Percentiles rank a stretch among this genome's conserved stretches.
phyloP scores from a whole-genome alignment of 1,140 invertebrate species.

The Panagrolaimus sp. region DNA sequence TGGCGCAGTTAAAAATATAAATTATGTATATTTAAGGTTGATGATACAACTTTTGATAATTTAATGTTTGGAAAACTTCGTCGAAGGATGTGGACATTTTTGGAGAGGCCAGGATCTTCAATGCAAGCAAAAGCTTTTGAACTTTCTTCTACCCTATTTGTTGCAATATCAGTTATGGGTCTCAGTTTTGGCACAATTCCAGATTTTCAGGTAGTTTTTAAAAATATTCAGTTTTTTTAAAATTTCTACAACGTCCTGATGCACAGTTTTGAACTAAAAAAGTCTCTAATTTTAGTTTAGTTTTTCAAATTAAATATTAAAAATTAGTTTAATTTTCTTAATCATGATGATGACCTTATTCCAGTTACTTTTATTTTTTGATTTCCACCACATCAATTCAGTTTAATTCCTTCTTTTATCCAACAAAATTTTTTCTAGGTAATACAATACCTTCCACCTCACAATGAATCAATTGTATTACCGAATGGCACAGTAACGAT shows the following conservation, averaged over 20 bases:
- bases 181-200: conserved; percentile 58
- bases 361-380: no score
- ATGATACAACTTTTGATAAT: conserved; percentile 57
- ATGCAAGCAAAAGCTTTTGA: conserved; percentile 58
- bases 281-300: no score
- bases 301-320: no score
- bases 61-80: conserved; percentile 50
- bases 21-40: conserved; percentile 18
- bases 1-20: no score
- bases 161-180: conserved; percentile 57
- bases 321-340: no score
- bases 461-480: conserved; percentile 47
- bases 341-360: no score
- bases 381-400: no score
- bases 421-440: conserved; percentile 43
- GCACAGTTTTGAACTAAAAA: no score
- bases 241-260: background rate
- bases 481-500: conserved; percentile 51
- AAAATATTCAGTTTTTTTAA: background rate
- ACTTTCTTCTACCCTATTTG: conserved; percentile 56
- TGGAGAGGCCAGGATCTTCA: conserved; percentile 57
- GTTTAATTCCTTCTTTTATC: no score
- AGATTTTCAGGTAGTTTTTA: conserved; percentile 51
- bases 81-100: conserved; percentile 57
- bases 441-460: conserved; percentile 51